Evolutionary conservation across 2,888 invertebrate species (phyloP).

Genomic region (Odiellus spinosus): DNA sequence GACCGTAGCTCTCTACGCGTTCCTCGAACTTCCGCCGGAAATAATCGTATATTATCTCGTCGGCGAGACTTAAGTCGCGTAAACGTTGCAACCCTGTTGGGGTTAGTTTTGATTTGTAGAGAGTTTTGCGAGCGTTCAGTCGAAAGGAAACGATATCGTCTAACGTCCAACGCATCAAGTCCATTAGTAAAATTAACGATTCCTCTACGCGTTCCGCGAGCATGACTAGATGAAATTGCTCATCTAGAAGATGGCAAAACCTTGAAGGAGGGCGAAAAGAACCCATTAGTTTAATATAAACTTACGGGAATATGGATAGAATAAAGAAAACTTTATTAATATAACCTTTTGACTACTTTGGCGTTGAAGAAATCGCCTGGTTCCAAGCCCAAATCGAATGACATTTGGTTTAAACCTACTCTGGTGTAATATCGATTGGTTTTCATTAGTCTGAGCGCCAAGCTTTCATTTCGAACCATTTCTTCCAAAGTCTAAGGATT

Average conservation of each 20-base stretch:
- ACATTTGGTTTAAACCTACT: conserved; percentile 26
- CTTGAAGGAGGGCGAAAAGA: too few species aligned
- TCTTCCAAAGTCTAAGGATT: too few species aligned
- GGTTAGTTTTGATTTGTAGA: background rate
- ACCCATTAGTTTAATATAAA: too few species aligned
- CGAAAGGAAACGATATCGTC: conserved; percentile 24
- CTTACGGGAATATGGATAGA: too few species aligned
- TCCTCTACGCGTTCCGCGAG: conserved; percentile 26
- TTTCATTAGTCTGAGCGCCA: background rate
- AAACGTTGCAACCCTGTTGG: background rate
- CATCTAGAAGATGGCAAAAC: conserved; percentile 14
- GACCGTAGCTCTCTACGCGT: conserved; percentile 8
- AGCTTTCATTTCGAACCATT: too few species aligned
- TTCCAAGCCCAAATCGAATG: conserved; percentile 25
- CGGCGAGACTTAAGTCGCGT: conserved; percentile 13
- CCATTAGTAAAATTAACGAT: conserved; percentile 24
- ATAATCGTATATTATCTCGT: conserved; percentile 26
- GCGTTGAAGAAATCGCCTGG: conserved; percentile 17
- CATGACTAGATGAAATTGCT: conserved; percentile 25
- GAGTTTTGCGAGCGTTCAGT: conserved; percentile 21
- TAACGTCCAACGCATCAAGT: conserved; percentile 24
- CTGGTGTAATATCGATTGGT: conserved; percentile 7
- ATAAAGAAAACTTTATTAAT: too few species aligned
- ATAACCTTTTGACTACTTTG: conserved; percentile 14
- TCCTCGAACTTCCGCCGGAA: conserved; percentile 17